Conservation (phyloP, 1,140 invertebrate species). For the Leptopilina boulardi region DNA sequence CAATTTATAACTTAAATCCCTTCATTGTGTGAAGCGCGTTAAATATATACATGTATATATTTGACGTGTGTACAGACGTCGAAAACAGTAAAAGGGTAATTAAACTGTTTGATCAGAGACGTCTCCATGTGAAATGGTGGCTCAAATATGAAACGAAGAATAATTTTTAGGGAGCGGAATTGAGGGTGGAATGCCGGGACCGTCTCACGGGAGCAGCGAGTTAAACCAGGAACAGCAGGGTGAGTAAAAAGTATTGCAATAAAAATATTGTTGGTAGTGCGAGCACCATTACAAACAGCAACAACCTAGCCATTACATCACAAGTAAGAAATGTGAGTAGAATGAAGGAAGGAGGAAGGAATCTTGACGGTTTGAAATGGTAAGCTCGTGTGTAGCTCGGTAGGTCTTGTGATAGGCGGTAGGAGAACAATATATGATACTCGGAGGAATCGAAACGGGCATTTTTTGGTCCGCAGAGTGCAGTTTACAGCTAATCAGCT, state of each 20-base stretch:
- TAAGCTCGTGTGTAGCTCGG: constrained; percentile 76
- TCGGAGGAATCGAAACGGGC: constrained; percentile 67
- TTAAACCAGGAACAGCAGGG: constrained; percentile 74
- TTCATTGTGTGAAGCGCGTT: too few relatives aligned
- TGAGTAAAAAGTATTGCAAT: constrained; percentile 66
- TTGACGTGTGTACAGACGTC: too few relatives aligned
- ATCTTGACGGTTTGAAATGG: constrained; percentile 76
- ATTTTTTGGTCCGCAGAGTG: constrained; percentile 72
- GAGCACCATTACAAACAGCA: constrained; percentile 77
- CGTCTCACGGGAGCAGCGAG: constrained; percentile 70
- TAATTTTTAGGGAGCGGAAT: constrained; percentile 64
- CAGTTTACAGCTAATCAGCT: constrained; percentile 74
- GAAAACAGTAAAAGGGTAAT: too few relatives aligned
- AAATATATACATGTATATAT: too few relatives aligned
- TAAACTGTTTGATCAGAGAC: not conserved
- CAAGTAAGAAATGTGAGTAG: constrained; percentile 73
- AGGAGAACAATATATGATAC: constrained; percentile 74
- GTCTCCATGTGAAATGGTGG: not conserved
- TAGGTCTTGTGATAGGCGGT: constrained; percentile 73
- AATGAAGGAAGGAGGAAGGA: constrained; percentile 68
- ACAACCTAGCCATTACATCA: constrained; percentile 77
- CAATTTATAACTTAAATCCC: too few relatives aligned
- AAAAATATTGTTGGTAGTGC: constrained; percentile 66
- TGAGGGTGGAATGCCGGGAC: constrained; percentile 72
- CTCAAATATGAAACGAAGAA: not conserved